phyloP scores from a whole-genome alignment of 2,888 invertebrate genomes.

The Meta bourneti region DNA sequence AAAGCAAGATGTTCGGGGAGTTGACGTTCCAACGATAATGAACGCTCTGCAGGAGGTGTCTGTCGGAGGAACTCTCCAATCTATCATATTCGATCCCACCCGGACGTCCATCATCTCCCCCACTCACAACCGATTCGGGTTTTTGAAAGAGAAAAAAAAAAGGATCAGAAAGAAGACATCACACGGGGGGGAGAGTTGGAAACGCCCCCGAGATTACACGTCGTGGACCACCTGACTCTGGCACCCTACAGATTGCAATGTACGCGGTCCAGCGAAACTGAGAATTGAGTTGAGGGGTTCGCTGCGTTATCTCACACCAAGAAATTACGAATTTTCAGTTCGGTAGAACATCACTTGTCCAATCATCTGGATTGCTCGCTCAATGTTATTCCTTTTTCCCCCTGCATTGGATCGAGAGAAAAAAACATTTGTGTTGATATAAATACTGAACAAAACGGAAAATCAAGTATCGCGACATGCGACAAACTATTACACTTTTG shows the following conservation, averaged over 20 bases:
- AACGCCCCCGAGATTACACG: background rate
- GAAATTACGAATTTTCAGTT: no score
- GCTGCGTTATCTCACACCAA: background rate
- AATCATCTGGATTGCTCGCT: no score
- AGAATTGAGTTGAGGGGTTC: background rate
- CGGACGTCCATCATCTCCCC: background rate
- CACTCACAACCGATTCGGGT: background rate
- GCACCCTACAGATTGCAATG: background rate
- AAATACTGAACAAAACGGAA: no score
- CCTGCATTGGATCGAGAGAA: no score
- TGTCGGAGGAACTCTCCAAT: constrained; percentile 28
- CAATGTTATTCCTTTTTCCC: no score
- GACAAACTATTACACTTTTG: no score
- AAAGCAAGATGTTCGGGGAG: constrained; percentile 35
- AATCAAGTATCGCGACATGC: no score
- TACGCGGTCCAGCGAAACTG: background rate
- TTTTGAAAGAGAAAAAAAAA: background rate
- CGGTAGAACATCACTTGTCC: no score
- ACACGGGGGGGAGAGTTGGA: background rate
- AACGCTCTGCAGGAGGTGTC: constrained; percentile 35
- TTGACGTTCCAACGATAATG: constrained; percentile 46
- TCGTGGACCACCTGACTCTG: background rate
- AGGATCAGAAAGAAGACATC: constrained; percentile 1
- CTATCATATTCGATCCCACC: constrained; percentile 49
- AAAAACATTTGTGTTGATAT: no score